Conservation (phyloP, 2,888 invertebrate species). For the Eristalis intricaria region DNA sequence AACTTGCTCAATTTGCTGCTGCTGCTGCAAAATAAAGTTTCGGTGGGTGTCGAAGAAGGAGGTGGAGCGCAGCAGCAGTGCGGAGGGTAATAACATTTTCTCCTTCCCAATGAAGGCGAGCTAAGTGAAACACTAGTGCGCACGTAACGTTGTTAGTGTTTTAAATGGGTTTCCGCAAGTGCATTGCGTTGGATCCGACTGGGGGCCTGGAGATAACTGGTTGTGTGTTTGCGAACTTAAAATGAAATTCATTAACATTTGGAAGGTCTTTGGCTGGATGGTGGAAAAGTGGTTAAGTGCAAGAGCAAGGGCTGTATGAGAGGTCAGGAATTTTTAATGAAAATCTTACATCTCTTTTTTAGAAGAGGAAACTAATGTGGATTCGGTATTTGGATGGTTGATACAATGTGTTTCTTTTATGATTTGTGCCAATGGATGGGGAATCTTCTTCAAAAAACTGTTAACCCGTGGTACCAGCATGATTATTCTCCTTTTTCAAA, state of each 20-base stretch:
- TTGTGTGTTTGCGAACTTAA: slow-evolving; percentile 25
- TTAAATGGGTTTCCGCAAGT: slow-evolving; percentile 62
- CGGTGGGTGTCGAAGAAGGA: neutral
- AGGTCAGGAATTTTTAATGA: neutral
- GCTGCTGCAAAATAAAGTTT: neutral
- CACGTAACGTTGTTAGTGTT: slow-evolving; percentile 57
- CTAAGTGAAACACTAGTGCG: slow-evolving; percentile 48
- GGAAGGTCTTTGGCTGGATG: neutral
- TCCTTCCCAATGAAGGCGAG: slow-evolving; percentile 30
- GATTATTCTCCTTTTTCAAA: no score
- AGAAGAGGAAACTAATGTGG: neutral
- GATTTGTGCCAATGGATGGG: no score
- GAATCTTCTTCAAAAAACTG: no score
- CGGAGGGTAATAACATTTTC: slow-evolving; percentile 53
- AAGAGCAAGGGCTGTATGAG: neutral
- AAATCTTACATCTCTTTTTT: neutral
- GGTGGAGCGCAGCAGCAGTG: neutral
- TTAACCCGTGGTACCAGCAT: no score
- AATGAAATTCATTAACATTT: slow-evolving; percentile 39
- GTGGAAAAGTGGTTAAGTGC: neutral
- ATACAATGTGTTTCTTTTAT: no score
- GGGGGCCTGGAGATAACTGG: slow-evolving; percentile 25
- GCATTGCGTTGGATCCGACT: slow-evolving; percentile 26
- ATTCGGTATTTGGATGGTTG: neutral
- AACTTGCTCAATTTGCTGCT: slow-evolving; percentile 39